Percentiles rank a stretch among this genome's conserved stretches.
Conservation (phyloP, 2,888 invertebrate species). For the Chrysolina americana region DNA sequence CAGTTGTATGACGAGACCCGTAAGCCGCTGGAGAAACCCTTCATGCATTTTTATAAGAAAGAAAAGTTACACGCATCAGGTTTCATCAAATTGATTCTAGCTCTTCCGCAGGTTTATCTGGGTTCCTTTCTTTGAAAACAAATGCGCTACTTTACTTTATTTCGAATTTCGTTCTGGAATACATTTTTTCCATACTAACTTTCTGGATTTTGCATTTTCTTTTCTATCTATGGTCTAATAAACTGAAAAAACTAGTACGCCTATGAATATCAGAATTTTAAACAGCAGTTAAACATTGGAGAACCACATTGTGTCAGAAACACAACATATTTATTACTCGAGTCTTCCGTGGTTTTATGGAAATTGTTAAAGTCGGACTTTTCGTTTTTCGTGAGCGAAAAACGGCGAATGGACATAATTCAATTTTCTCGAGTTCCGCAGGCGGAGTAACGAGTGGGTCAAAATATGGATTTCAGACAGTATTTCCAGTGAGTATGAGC, state of each 20-base stretch:
- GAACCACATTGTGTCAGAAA: constrained; percentile 28
- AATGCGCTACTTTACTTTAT: too few species aligned
- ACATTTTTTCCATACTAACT: not conserved
- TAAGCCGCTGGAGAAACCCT: too few species aligned
- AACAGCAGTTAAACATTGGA: constrained; percentile 25
- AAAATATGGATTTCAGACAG: constrained; percentile 15
- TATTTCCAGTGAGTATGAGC: not conserved
- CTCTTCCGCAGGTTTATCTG: too few species aligned
- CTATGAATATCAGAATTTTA: constrained; percentile 21
- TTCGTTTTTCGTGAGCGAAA: constrained; percentile 19
- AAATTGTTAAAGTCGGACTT: constrained; percentile 23
- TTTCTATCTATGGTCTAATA: not conserved
- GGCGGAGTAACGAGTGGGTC: constrained; percentile 15
- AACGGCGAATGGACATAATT: constrained; percentile 23
- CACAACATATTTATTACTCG: constrained; percentile 28
- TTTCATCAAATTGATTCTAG: too few species aligned
- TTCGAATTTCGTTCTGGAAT: too few species aligned
- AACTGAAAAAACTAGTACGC: not conserved
- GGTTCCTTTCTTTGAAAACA: too few species aligned
- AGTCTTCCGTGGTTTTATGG: constrained; percentile 26
- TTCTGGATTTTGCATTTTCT: not conserved
- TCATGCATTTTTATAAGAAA: too few species aligned
- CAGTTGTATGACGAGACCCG: too few species aligned
- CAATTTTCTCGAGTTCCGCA: constrained; percentile 23
- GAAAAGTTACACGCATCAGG: too few species aligned